phyloP scores from a whole-genome alignment of 2,888 invertebrate genomes.

The Sepioteuthis lessoniana region DNA sequence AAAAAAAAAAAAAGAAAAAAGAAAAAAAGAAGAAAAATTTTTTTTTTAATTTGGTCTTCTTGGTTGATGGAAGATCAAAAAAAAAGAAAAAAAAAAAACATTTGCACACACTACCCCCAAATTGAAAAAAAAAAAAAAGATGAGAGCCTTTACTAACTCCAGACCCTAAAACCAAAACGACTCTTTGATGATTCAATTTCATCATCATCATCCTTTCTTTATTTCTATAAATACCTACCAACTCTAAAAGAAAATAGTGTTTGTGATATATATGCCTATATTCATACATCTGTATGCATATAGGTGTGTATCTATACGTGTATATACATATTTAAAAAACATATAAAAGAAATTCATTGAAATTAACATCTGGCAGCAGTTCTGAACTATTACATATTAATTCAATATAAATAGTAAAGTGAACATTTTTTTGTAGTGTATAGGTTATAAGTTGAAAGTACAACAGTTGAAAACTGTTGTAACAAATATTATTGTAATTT shows the following conservation, averaged over 20 bases:
- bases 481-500: neutral
- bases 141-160: neutral
- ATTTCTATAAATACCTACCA: neutral
- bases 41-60: neutral
- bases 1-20: neutral
- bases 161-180: neutral
- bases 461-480: neutral
- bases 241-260: too few relatives aligned
- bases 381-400: neutral
- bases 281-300: neutral
- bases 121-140: neutral
- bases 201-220: conserved; percentile 2
- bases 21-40: neutral
- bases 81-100: neutral
- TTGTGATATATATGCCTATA: neutral
- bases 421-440: neutral
- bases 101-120: conserved; percentile 21
- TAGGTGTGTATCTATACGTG: too few relatives aligned
- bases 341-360: conserved; percentile 40
- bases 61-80: neutral
- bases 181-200: neutral
- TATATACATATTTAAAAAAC: neutral
- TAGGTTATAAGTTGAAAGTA: conserved; percentile 13
- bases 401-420: neutral
- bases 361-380: conserved; percentile 44